Conservation (phyloP, 2,888 invertebrate genomes). For the Thymelicus lineola region DNA sequence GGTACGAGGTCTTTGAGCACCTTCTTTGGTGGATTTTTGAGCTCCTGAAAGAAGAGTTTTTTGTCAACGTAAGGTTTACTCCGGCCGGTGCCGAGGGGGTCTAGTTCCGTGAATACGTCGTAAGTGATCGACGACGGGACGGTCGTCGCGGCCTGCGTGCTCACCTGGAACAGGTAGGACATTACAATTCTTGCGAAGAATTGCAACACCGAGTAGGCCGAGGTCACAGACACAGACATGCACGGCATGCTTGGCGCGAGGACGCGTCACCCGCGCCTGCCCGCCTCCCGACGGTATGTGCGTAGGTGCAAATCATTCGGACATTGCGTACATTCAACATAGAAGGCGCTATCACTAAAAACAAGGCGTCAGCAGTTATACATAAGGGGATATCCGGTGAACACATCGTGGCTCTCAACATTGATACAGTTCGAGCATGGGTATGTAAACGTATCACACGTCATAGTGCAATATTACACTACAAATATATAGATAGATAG, state of each 20-base stretch:
- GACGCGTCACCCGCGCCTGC: background rate
- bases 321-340: constrained; percentile 29
- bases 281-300: constrained; percentile 18
- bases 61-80: constrained; percentile 97
- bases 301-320: constrained; percentile 27
- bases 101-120: constrained; percentile 97
- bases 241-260: constrained; percentile 26
- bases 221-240: constrained; percentile 16
- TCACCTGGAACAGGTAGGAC: constrained; percentile 76
- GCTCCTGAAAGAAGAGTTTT: constrained; percentile 98
- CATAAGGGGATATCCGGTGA: background rate
- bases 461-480: constrained; percentile 29
- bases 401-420: constrained; percentile 1
- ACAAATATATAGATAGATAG: constrained; percentile 14
- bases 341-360: constrained; percentile 31
- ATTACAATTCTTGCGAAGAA: constrained; percentile 40
- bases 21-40: constrained; percentile 97
- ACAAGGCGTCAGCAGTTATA: constrained; percentile 26
- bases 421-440: background rate
- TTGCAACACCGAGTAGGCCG: constrained; percentile 34
- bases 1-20: constrained; percentile 93
- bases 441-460: constrained; percentile 6
- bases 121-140: constrained; percentile 73
- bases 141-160: constrained; percentile 67
- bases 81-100: constrained; percentile 96